Evolutionary conservation across 2,797 vertebrate genomes (phyloP), one percentile per base, ranked within the genome.

Genomic region (Sparus aurata): DNA sequence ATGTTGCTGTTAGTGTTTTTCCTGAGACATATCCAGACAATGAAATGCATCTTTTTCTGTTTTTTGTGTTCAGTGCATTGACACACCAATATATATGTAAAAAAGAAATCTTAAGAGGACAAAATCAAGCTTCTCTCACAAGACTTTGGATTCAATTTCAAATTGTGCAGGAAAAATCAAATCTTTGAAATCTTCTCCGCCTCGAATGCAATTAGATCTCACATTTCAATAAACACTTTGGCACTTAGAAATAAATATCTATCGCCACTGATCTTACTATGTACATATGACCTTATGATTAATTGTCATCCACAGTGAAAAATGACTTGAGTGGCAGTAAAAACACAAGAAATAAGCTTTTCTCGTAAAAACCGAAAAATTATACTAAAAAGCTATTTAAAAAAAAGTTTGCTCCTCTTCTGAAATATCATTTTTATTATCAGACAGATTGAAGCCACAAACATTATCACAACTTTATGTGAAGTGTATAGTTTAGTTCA

Each of bases 371-470:
- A 62, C 6, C 2, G 22, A 77, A 59, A 74, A 74, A 62, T 22
- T 0, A 65, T 22, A 63, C 68, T 16, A 43, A 78, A 63, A 12
- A 54, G 73, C 79, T 23, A 63, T 83, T 83, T 27, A 72, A 63
- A 72, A 72, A 63, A 72, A 66, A 65, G 27, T 73, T 87, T 69
- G 72, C 47, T 66, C 23, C 58, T 63, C 16, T 67, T 75, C 62
- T 66, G 73, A 77, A 72, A 77, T 76, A 89, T 78, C 65, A 85
- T 63, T 77, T 91, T 91, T 91, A 91, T 83, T 52, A 84, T 83
- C 82, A n/a, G 75, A 85, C 91, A 92, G 91, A 89, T 80, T 89
- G 91, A 55, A 81, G 86, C 65, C 66, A 83, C 73, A 90, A 87
- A 91, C 61, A 73, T 90, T 72, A 89, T 69, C 43, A 65, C 69